Evolutionary conservation across 92 coral and sea anemone genomes (phyloP).

Genomic region (Chrysogorgia sp.): DNA sequence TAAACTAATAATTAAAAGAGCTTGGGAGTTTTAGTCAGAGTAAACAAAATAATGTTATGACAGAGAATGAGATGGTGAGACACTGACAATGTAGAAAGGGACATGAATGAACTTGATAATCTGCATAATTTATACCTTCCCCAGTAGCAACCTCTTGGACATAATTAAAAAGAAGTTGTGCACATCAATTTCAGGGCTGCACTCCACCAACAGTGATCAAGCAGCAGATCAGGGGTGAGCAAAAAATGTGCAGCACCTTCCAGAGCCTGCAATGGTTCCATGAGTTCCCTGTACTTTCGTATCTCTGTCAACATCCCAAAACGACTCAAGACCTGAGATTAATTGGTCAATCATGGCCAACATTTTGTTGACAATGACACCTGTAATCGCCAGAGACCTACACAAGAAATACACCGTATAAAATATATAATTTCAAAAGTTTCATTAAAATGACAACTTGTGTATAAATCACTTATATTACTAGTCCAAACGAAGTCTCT

Average conservation of each 20-base stretch:
- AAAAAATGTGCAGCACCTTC: constrained; percentile 5
- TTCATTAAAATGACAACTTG: too few species aligned
- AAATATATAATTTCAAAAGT: too few species aligned
- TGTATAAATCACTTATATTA: too few species aligned
- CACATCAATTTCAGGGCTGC: constrained; percentile 31
- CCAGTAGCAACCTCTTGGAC: constrained; percentile 15
- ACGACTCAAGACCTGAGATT: constrained; percentile 4
- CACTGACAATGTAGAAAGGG: too few species aligned
- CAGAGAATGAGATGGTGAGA: too few species aligned
- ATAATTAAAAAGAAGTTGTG: constrained; percentile 16
- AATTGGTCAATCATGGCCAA: constrained; percentile 28
- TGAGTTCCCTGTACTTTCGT: constrained; percentile 9
- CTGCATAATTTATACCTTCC: constrained; percentile 13
- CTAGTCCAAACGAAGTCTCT: too few species aligned
- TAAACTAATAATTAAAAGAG: too few species aligned
- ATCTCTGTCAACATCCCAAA: constrained; percentile 17
- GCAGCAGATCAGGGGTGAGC: constrained; percentile 13
- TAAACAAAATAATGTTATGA: too few species aligned
- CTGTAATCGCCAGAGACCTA: constrained; percentile 22
- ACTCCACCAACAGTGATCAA: constrained; percentile 13
- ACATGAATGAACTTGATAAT: too few species aligned
- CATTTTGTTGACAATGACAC: constrained; percentile 4
- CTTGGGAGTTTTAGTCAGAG: too few species aligned
- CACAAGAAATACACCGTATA: too few species aligned
- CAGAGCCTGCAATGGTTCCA: constrained; percentile 22